phyloP scores from a whole-genome alignment of 2,797 vertebrate genomes.

The Atherinosoma microstoma region DNA sequence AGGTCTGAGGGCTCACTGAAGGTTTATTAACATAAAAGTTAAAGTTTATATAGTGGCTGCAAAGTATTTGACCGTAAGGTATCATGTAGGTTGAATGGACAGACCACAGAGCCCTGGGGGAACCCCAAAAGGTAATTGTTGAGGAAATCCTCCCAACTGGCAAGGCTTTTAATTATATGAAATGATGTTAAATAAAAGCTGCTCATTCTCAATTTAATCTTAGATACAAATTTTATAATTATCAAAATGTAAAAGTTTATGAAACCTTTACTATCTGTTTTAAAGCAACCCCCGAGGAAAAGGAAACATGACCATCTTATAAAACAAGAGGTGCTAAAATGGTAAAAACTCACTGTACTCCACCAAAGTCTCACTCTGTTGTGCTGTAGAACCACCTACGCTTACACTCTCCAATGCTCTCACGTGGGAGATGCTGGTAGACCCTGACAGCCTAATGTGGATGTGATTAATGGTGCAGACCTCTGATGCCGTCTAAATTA shows the following conservation, averaged over 20 bases:
- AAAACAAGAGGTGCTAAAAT: conserved; percentile 40
- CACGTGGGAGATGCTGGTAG: conserved; percentile 51
- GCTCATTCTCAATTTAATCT: too few relatives aligned
- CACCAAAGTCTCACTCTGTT: conserved; percentile 41
- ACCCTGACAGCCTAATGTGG: conserved; percentile 63
- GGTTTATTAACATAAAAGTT: neutral
- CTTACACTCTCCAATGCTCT: conserved; percentile 44
- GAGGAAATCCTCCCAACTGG: conserved; percentile 12
- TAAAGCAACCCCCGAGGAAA: neutral
- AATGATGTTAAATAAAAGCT: conserved; percentile 12
- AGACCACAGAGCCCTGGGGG: conserved; percentile 41
- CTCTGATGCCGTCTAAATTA: conserved; percentile 62
- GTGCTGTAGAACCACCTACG: conserved; percentile 57
- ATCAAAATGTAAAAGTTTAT: neutral
- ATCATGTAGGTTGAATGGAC: conserved; percentile 30
- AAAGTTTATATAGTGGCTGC: neutral
- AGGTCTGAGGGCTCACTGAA: too few relatives aligned
- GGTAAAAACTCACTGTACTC: conserved; percentile 31
- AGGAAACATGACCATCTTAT: conserved; percentile 29
- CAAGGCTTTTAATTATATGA: neutral
- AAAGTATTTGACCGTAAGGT: conserved; percentile 30
- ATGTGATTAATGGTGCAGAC: conserved; percentile 63
- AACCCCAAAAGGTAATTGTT: conserved; percentile 46
- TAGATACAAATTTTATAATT: neutral
- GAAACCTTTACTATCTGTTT: neutral